phyloP scores from a whole-genome alignment of 2,888 invertebrate genomes.

The Rosalia funebris region DNA sequence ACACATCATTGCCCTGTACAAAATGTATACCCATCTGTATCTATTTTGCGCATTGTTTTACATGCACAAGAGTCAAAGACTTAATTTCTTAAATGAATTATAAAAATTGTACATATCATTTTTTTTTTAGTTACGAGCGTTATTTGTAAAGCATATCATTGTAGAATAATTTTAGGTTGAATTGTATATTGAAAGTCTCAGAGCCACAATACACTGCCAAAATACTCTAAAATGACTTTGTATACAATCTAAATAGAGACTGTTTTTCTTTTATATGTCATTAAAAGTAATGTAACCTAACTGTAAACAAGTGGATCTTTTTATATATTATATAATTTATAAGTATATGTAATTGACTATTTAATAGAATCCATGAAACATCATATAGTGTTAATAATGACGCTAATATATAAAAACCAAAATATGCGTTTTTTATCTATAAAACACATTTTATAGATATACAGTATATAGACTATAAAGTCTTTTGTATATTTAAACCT shows the following conservation, averaged over 20 bases:
- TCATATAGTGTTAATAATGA: too few relatives aligned
- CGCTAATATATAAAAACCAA: too few relatives aligned
- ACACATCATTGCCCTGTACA: conserved; percentile 9
- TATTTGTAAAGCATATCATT: conserved; percentile 54
- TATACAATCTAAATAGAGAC: conserved; percentile 30
- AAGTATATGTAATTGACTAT: too few relatives aligned
- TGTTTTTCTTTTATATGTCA: conserved; percentile 30
- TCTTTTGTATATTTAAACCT: too few relatives aligned
- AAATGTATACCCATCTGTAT: conserved; percentile 11
- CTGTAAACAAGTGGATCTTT: conserved; percentile 14
- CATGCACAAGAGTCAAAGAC: conserved; percentile 41
- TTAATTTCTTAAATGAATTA: conserved; percentile 34
- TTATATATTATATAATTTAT: conserved; percentile 10
- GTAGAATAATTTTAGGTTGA: conserved; percentile 34
- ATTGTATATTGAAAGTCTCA: conserved; percentile 57
- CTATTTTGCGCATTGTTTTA: conserved; percentile 9
- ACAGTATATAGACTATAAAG: too few relatives aligned
- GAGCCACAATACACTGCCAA: conserved; percentile 63
- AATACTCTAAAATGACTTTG: conserved; percentile 42
- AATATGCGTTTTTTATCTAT: too few relatives aligned
- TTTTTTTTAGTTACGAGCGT: conserved; percentile 41
- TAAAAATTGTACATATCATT: conserved; percentile 56
- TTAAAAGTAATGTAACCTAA: conserved; percentile 12
- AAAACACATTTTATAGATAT: too few relatives aligned
- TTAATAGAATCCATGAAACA: too few relatives aligned